phyloP scores from a whole-genome alignment of 2,888 invertebrate genomes.

The Dryomyza anilis region DNA sequence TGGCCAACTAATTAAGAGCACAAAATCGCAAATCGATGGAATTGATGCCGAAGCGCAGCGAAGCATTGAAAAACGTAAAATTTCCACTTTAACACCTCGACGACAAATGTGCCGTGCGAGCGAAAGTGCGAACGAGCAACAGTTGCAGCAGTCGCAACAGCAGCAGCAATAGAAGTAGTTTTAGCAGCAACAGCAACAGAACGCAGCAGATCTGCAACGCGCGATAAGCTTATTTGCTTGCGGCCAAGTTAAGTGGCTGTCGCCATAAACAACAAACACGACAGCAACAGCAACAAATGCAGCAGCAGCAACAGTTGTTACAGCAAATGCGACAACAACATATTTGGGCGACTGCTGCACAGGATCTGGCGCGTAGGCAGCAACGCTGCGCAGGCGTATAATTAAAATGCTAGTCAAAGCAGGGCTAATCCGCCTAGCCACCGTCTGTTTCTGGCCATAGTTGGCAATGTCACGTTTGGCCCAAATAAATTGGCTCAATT shows the following conservation, averaged over 20 bases:
- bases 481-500: conserved; percentile 14
- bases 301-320: neutral
- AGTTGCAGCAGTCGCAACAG: neutral
- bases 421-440: neutral
- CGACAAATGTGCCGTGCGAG: conserved; percentile 12
- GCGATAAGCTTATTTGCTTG: conserved; percentile 21
- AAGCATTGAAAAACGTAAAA: conserved; percentile 7
- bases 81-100: conserved; percentile 17
- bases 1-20: conserved; percentile 20
- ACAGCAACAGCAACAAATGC: neutral
- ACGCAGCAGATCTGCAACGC: neutral
- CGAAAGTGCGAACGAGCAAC: neutral
- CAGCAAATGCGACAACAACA: neutral
- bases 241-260: conserved; percentile 23
- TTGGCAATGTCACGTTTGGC: conserved; percentile 12
- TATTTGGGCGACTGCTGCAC: neutral
- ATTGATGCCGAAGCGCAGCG: conserved; percentile 3
- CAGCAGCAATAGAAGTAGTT: neutral
- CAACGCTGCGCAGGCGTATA: conserved; percentile 18
- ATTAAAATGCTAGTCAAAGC: conserved; percentile 7
- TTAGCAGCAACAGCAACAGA: neutral
- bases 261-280: conserved; percentile 7
- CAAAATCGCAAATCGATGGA: conserved; percentile 18
- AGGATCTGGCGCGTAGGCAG: neutral
- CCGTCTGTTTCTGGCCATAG: neutral